Conservation (phyloP, 1,140 invertebrate genomes). For the Scaptomyza montana region DNA sequence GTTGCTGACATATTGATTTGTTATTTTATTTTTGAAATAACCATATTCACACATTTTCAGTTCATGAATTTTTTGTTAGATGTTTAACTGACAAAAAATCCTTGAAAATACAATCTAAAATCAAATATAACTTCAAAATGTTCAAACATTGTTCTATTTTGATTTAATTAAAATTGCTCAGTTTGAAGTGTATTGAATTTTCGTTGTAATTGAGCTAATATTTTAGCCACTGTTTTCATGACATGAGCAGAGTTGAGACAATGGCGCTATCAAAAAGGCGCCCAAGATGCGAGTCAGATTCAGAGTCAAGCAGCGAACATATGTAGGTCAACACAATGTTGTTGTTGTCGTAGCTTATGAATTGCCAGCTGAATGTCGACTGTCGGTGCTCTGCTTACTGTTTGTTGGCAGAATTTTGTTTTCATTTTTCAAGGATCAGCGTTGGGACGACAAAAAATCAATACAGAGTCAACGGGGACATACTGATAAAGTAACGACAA, state of each 20-base stretch:
- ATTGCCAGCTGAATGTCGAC: conserved; percentile 67
- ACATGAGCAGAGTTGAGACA: conserved; percentile 29
- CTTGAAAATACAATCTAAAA: no score
- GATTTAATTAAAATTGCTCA: not conserved
- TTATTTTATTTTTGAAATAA: no score
- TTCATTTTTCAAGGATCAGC: conserved; percentile 63
- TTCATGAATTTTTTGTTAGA: no score
- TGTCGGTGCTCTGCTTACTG: conserved; percentile 1
- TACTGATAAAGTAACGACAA: conserved; percentile 77
- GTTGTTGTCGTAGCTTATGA: conserved; percentile 55
- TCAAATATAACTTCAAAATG: no score
- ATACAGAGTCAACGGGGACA: conserved; percentile 74
- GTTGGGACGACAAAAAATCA: conserved; percentile 62
- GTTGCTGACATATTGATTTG: no score
- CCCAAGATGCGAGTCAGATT: conserved; percentile 52
- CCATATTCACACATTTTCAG: no score
- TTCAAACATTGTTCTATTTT: no score
- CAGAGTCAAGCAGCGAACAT: conserved; percentile 61
- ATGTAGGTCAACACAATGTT: conserved; percentile 68
- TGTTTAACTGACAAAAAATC: no score
- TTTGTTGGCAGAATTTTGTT: conserved; percentile 67
- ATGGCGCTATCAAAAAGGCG: conserved; percentile 45
- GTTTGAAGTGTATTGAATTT: conserved; percentile 11
- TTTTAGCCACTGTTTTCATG: conserved; percentile 15
- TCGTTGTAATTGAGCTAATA: conserved; percentile 1